phyloP scores from a whole-genome alignment of 2,113 vertebrate genomes.

The Aptenodytes forsteri region DNA sequence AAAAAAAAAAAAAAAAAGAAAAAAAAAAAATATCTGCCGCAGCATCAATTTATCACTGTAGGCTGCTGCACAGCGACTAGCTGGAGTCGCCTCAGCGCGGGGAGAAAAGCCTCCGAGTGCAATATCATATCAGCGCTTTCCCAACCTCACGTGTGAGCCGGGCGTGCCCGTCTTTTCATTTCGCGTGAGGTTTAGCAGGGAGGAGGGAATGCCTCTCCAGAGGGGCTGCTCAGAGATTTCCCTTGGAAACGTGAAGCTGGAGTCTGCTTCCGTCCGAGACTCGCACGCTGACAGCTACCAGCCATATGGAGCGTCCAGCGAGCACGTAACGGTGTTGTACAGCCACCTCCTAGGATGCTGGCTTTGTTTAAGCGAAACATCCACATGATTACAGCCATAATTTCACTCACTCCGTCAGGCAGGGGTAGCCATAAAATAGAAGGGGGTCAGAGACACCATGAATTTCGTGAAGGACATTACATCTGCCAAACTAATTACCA shows the following conservation, averaged over 20 bases:
- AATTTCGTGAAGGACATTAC: background rate
- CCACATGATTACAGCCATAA: background rate
- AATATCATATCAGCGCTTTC: background rate
- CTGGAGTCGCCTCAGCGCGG: background rate
- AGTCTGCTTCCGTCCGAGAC: rapidly evolving
- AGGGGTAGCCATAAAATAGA: background rate
- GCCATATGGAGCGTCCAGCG: rapidly evolving
- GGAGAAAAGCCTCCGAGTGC: background rate
- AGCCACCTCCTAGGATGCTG: background rate
- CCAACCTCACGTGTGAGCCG: background rate
- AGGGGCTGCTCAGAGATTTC: background rate
- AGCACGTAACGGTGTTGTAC: rapidly evolving
- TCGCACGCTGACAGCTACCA: background rate
- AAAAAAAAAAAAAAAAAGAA: background rate
- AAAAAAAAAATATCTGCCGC: conserved; percentile 63
- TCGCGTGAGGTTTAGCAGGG: rapidly evolving
- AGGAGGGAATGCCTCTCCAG: background rate
- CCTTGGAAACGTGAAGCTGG: background rate
- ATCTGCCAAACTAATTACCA: background rate
- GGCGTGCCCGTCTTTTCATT: background rate
- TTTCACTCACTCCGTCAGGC: background rate
- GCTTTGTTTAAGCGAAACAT: background rate
- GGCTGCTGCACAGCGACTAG: conserved; percentile 67
- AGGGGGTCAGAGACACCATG: background rate
- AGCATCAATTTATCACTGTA: conserved; percentile 87